Conservation (phyloP, 92 coral and sea anemone species). For the Actinostola sp. region DNA sequence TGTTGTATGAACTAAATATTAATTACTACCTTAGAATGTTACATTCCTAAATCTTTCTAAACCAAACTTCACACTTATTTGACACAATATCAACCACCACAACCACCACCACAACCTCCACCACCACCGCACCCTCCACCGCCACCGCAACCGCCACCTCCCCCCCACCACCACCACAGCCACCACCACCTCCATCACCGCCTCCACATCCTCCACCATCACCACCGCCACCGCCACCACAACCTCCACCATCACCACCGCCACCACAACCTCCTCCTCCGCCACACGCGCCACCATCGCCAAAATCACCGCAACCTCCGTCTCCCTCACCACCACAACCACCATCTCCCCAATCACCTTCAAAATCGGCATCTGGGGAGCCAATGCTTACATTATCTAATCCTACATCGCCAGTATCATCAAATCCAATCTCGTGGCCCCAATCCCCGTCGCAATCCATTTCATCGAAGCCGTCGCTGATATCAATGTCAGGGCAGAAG, state of each 20-base stretch:
- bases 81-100: neutral
- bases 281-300: constrained; percentile 23
- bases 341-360: constrained; percentile 40
- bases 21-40: no score
- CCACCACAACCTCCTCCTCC: constrained; percentile 24
- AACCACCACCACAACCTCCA: neutral
- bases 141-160: constrained; percentile 17
- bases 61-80: no score
- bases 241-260: constrained; percentile 20
- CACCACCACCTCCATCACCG: constrained; percentile 32
- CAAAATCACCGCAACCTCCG: constrained; percentile 33
- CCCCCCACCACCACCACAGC: no score
- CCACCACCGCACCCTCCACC: constrained; percentile 8
- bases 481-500: constrained; percentile 29
- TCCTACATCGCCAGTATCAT: no score
- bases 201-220: constrained; percentile 28
- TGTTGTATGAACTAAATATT: no score
- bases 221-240: constrained; percentile 28
- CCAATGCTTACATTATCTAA: constrained; percentile 16
- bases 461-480: neutral
- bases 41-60: no score
- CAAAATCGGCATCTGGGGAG: constrained; percentile 5
- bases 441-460: constrained; percentile 24
- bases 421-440: constrained; percentile 29
- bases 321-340: constrained; percentile 22